Evolutionary conservation across 2,797 vertebrate species (phyloP).

Genomic region (Dipus sagitta): DNA sequence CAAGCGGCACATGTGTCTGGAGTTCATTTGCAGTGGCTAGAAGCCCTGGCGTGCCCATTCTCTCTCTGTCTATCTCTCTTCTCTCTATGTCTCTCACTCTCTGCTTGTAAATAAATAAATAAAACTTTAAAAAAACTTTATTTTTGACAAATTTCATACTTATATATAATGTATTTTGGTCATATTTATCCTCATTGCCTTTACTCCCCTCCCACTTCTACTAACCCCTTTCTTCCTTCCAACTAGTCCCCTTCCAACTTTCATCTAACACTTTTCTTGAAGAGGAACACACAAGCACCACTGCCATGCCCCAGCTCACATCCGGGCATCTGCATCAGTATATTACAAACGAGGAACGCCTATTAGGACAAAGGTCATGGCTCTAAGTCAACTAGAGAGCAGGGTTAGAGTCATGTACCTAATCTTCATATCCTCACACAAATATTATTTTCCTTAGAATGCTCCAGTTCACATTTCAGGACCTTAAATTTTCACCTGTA

Average conservation of each 20-base stretch:
- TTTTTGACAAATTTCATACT: too few species aligned
- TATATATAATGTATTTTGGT: too few species aligned
- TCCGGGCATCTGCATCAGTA: background rate
- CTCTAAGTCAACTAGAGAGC: slow-evolving; percentile 6
- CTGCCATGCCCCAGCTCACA: background rate
- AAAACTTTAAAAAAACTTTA: too few species aligned
- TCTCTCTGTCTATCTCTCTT: too few species aligned
- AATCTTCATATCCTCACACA: slow-evolving; percentile 35
- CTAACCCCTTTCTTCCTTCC: too few species aligned
- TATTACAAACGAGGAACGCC: background rate
- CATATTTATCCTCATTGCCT: too few species aligned
- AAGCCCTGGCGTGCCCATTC: too few species aligned
- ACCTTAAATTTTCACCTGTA: slow-evolving; percentile 59
- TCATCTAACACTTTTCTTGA: background rate
- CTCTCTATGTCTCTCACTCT: too few species aligned
- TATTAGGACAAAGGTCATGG: slow-evolving; percentile 46
- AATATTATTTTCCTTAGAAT: slow-evolving; percentile 7
- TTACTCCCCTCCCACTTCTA: too few species aligned
- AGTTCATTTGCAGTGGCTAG: too few species aligned
- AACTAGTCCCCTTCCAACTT: background rate
- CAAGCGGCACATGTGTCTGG: too few species aligned
- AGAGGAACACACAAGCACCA: background rate
- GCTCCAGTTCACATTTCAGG: slow-evolving; percentile 27
- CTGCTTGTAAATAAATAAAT: too few species aligned
- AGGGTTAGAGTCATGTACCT: slow-evolving; percentile 20